Evolutionary conservation across 2,797 vertebrate species (phyloP).

Genomic region (Argya squamiceps): DNA sequence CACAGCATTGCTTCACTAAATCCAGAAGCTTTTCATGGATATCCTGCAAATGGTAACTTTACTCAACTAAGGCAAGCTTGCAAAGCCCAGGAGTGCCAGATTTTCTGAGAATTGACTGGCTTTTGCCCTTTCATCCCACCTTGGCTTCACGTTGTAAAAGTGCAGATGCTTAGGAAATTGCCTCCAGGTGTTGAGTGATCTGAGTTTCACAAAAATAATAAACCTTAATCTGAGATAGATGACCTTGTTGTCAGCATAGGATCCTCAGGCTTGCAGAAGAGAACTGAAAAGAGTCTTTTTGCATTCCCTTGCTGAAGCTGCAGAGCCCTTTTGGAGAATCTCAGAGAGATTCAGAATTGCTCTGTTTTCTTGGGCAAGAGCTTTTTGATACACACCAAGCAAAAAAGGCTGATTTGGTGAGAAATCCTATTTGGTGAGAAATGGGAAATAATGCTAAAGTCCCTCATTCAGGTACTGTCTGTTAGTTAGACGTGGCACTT

Average conservation of each 20-base stretch:
- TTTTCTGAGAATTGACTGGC: constrained; percentile 7
- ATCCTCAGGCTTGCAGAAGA: neutral
- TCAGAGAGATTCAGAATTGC: neutral
- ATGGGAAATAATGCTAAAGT: neutral
- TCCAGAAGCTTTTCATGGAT: neutral
- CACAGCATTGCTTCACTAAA: neutral
- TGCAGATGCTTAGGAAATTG: constrained; percentile 66
- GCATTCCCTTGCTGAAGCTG: neutral
- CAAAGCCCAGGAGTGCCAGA: neutral
- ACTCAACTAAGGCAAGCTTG: neutral
- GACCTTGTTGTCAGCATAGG: constrained; percentile 12
- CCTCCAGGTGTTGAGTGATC: constrained; percentile 50
- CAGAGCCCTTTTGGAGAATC: neutral
- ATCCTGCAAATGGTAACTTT: neutral
- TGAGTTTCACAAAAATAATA: constrained; percentile 49
- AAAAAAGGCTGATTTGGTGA: neutral
- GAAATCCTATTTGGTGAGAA: neutral
- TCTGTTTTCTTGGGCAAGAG: neutral
- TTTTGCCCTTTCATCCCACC: constrained; percentile 52
- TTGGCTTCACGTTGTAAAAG: constrained; percentile 53
- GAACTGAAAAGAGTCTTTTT: neutral
- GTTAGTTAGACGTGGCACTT: neutral
- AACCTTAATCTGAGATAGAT: constrained; percentile 31
- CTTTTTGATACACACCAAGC: neutral
- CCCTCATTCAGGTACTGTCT: neutral